Conservation (phyloP, 2,888 invertebrate species). For the Perdita meconis region DNA sequence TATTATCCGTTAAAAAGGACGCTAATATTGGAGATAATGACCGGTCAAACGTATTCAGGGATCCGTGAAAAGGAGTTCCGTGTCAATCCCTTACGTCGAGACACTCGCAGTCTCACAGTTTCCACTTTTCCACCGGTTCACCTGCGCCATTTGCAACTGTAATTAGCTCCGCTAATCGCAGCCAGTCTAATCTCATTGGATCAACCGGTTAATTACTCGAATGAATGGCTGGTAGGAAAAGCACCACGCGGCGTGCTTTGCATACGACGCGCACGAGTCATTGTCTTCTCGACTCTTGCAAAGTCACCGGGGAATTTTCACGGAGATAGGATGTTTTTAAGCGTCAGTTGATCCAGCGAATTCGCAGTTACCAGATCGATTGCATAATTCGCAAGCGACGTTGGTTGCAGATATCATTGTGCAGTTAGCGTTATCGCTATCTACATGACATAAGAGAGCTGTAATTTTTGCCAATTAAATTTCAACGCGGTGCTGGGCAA, state of each 20-base stretch:
- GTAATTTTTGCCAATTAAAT: neutral
- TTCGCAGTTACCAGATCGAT: neutral
- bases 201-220: slow-evolving; percentile 6
- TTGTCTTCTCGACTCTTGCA: slow-evolving; percentile 1
- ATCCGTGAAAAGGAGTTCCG: neutral
- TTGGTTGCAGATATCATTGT: neutral
- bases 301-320: neutral
- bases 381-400: slow-evolving; percentile 3
- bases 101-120: slow-evolving; percentile 8
- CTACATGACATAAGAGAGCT: slow-evolving; percentile 8
- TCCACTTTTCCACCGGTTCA: neutral
- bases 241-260: neutral
- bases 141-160: neutral
- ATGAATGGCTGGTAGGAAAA: neutral
- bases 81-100: neutral
- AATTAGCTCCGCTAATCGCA: slow-evolving; percentile 13
- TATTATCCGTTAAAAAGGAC: neutral
- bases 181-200: neutral
- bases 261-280: slow-evolving; percentile 2
- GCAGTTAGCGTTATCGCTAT: slow-evolving; percentile 13
- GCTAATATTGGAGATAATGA: neutral
- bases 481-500: too few relatives aligned
- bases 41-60: neutral
- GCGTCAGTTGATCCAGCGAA: neutral
- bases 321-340: neutral